Percentiles rank a stretch among this genome's conserved stretches.
Evolutionary conservation across 92 coral and sea anemone species (phyloP).

Genomic region (Virgularia gustaviana): DNA sequence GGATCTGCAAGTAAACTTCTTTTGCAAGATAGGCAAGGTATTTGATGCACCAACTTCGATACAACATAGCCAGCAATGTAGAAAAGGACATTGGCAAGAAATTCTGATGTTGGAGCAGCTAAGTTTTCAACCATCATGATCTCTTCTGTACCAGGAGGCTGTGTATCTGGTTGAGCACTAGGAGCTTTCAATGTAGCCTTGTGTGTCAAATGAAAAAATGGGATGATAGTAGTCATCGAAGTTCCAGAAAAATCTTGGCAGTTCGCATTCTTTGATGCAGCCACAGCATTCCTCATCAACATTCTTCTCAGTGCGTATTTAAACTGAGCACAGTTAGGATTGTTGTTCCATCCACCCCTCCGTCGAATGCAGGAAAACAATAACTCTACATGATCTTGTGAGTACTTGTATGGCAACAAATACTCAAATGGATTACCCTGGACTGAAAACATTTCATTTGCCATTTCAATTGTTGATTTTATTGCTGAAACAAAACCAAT

Average conservation of each 20-base stretch:
- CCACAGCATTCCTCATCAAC: not conserved
- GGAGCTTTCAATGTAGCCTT: not conserved
- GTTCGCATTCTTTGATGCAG: not conserved
- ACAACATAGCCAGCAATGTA: not conserved
- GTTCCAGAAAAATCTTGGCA: not conserved
- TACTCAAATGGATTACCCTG: not conserved
- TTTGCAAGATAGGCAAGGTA: not conserved
- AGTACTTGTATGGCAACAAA: not conserved
- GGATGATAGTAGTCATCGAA: not conserved
- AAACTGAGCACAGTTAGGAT: slow-evolving; percentile 3
- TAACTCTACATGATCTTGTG: slow-evolving; percentile 1
- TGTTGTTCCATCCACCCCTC: slow-evolving; percentile 28
- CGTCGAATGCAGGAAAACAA: not conserved
- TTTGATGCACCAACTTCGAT: not conserved
- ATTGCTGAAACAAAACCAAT: slow-evolving; percentile 4
- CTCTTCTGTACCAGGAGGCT: too few relatives aligned
- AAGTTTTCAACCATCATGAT: not conserved
- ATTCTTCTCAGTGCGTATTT: not conserved
- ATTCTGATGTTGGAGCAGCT: not conserved
- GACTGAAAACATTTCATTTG: not conserved
- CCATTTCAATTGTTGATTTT: slow-evolving; percentile 4
- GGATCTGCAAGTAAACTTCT: not conserved
- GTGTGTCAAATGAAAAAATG: not conserved
- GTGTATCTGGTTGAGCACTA: too few relatives aligned
- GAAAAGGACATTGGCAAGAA: slow-evolving; percentile 6